Base-by-base conservation (phyloP, 2,888 invertebrate species). In the Dasysyrphus albostriatus region DNA sequence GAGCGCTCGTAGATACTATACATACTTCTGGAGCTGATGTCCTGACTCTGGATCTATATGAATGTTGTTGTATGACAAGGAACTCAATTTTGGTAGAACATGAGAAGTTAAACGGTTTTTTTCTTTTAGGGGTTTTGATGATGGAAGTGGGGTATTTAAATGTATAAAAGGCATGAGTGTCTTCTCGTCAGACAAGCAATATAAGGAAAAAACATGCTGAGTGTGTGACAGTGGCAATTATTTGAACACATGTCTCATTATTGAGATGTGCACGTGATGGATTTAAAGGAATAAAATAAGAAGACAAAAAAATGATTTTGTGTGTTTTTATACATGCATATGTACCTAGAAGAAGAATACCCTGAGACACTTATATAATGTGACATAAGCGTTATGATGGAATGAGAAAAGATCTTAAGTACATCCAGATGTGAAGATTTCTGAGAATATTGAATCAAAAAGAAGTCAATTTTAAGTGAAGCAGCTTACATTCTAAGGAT, bases 241-340 rank as follows among this genome's bases (percentile, higher is more conserved):
- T 79, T 79, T 82, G 87, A 83, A 75, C 75, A 75, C 75, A 83
- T 75, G 87, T 72, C 83, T 87, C 80, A 87, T 87, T 83, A 87
- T 87, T 79, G 79, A 72, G 77, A 87, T 81, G 69, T 77, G 65
- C 74, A 81, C 85, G 85, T 85, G 85, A 87, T 83, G 72, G 75
- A 79, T 79, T 79, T 79, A 72, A 54, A 32, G 34, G 39, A 24
- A 29, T 29, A 14, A 49, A 65, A 65, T 3, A 12, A 65, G 12
- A 3, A 44, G 10, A 44, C 3, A 24, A 24, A 24, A 24, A 24
- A 72, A 12, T 47, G n/a, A 29, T 14, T 63, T 24, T 47, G 19
- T 44, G 19, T 47, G 29, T 39, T 5, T 47, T 8, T 5, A 10
- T 34, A 9, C 19, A 9, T 42, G n/a, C n/a, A n/a, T n/a, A n/a